phyloP scores from a whole-genome alignment of 35 echinoderm and acorn worm species.

The Diadema setosum region DNA sequence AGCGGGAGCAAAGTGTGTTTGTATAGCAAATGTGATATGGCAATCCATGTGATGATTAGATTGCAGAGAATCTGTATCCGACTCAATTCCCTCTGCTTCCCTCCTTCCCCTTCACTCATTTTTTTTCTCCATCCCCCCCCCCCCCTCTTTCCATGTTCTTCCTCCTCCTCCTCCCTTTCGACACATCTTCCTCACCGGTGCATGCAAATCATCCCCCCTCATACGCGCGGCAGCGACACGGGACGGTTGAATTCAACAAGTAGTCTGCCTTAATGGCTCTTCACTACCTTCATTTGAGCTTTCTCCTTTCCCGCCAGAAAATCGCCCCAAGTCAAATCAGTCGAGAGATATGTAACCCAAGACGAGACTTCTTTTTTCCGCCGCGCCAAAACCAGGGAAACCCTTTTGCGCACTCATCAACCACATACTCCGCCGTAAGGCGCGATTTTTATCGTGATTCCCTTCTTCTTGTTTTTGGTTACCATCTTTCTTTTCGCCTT shows the following conservation, averaged over 20 bases:
- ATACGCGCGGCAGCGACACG: background rate
- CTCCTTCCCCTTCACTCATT: background rate
- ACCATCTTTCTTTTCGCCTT: background rate
- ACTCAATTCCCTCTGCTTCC: too few relatives aligned
- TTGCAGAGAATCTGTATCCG: too few relatives aligned
- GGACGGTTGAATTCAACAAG: constrained; percentile 19
- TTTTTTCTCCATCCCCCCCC: background rate
- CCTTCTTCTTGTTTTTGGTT: background rate
- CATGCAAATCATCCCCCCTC: constrained; percentile 2
- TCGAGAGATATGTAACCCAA: constrained; percentile 25
- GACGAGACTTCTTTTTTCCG: background rate
- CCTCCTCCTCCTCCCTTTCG: background rate
- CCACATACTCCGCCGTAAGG: background rate
- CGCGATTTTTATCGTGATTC: background rate
- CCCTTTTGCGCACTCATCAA: background rate
- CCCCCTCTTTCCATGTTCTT: background rate
- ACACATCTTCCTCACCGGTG: background rate
- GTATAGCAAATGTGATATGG: too few relatives aligned
- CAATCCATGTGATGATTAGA: too few relatives aligned
- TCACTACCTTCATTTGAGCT: constrained; percentile 6
- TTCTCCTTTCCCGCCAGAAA: background rate
- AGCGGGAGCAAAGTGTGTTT: too few relatives aligned
- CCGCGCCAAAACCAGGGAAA: background rate
- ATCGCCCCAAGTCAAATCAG: background rate
- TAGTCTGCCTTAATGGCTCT: constrained; percentile 17